Evolutionary conservation across 2,797 vertebrate genomes (phyloP).

Genomic region (Molothrus aeneus): DNA sequence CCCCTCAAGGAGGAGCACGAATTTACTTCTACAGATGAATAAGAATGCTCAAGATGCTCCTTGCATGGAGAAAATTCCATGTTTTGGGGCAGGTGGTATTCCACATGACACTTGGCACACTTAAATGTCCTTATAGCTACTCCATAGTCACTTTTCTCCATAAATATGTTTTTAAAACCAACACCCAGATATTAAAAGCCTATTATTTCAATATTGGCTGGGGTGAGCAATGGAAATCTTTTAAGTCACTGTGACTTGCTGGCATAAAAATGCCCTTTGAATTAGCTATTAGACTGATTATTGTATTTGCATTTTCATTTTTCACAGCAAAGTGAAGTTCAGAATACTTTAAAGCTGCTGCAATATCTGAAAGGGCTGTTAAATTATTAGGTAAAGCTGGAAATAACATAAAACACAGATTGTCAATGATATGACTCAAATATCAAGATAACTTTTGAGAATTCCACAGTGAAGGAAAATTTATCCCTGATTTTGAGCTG

Average conservation of each 20-base stretch:
- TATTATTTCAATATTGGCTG: neutral
- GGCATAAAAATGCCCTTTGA: neutral
- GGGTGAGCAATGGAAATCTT: neutral
- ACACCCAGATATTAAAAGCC: neutral
- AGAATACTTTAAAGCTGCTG: neutral
- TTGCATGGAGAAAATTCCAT: neutral
- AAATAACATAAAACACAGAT: neutral
- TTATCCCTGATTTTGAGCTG: neutral
- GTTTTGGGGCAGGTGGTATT: neutral
- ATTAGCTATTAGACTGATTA: neutral
- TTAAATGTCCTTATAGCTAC: neutral
- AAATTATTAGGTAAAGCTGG: neutral
- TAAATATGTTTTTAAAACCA: neutral
- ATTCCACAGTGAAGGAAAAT: neutral
- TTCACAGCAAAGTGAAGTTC: conserved; percentile 16
- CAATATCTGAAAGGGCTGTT: neutral
- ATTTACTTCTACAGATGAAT: neutral
- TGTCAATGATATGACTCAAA: neutral
- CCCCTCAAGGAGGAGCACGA: fast-evolving
- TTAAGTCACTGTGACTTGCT: neutral
- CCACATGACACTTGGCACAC: neutral
- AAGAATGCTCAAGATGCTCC: neutral
- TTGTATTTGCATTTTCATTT: neutral
- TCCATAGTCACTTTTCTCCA: neutral
- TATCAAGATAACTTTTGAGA: neutral